phyloP scores from a whole-genome alignment of 2,888 invertebrate species.

The Zeuzera pyrina region DNA sequence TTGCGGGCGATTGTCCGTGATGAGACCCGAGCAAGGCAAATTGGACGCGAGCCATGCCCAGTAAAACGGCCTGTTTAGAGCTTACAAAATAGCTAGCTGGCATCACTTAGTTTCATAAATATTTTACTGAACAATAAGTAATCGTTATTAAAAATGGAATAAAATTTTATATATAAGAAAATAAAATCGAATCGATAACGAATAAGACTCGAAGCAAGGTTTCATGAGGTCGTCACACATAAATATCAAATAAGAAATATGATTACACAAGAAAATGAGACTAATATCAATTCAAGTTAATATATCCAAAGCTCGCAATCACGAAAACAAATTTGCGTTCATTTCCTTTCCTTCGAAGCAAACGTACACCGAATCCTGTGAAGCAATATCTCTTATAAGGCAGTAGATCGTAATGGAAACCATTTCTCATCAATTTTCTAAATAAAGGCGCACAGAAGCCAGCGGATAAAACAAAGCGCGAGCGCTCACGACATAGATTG shows the following conservation, averaged over 20 bases:
- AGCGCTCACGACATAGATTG: conserved; percentile 72
- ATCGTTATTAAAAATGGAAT: too few relatives aligned
- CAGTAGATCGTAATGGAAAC: conserved; percentile 68
- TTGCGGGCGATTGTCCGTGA: conserved; percentile 65
- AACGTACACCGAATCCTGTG: conserved; percentile 43
- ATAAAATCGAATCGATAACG: too few relatives aligned
- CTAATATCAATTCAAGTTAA: conserved; percentile 65
- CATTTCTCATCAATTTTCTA: conserved; percentile 74
- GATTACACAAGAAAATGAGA: conserved; percentile 60
- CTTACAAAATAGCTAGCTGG: conserved; percentile 21
- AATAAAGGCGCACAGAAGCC: conserved; percentile 72
- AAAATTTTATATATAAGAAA: too few relatives aligned
- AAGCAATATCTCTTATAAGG: conserved; percentile 55
- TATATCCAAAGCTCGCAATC: conserved; percentile 64
- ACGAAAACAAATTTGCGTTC: conserved; percentile 71
- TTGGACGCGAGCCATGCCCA: conserved; percentile 45
- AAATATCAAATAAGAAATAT: conserved; percentile 57
- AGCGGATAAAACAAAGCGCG: conserved; percentile 69
- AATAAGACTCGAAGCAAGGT: too few relatives aligned
- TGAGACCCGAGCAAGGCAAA: conserved; percentile 55
- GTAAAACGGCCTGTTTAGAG: conserved; percentile 41
- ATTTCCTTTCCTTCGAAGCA: conserved; percentile 61
- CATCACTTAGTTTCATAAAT: too few relatives aligned
- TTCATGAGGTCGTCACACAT: conserved; percentile 57
- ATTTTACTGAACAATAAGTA: too few relatives aligned